Percentiles rank a stretch among this genome's conserved stretches.
phyloP scores from a whole-genome alignment of 2,113 vertebrate genomes.

The Ochotona curzoniae region DNA sequence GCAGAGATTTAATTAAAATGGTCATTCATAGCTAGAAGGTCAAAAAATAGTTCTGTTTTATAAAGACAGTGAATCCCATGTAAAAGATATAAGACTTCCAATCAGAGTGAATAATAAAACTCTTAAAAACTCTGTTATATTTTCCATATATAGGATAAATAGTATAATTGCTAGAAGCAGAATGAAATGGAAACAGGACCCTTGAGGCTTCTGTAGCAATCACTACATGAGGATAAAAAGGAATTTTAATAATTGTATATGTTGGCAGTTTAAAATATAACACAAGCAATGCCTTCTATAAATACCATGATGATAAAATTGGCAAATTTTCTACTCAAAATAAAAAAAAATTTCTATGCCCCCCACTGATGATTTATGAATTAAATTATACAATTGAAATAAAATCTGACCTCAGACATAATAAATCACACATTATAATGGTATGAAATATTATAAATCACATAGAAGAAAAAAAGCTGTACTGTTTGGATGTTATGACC shows the following conservation, averaged over 20 bases:
- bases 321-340: not conserved
- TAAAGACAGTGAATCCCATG: not conserved
- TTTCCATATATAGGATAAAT: not conserved
- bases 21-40: not conserved
- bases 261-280: not conserved
- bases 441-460: slow-evolving; percentile 31
- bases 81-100: not conserved
- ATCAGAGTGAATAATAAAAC: not conserved
- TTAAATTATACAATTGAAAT: not conserved
- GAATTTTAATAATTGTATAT: not conserved
- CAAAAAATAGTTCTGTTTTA: not conserved
- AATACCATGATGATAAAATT: slow-evolving; percentile 1
- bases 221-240: not conserved
- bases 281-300: not conserved
- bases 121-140: not conserved
- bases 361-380: slow-evolving; percentile 3
- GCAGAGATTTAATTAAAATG: not conserved
- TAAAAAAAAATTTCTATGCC: not conserved
- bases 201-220: not conserved
- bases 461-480: not conserved
- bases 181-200: not conserved
- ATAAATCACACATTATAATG: slow-evolving; percentile 26
- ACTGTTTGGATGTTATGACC: slow-evolving; percentile 24
- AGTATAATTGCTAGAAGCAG: not conserved
- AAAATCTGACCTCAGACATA: not conserved